Percentiles rank a stretch among this genome's conserved stretches.
These are phyloP conservation scores for Ctenomys sociabilis DNA, from an alignment of 2,113 vertebrate genomes.

Conservation along the genomic window DNA sequence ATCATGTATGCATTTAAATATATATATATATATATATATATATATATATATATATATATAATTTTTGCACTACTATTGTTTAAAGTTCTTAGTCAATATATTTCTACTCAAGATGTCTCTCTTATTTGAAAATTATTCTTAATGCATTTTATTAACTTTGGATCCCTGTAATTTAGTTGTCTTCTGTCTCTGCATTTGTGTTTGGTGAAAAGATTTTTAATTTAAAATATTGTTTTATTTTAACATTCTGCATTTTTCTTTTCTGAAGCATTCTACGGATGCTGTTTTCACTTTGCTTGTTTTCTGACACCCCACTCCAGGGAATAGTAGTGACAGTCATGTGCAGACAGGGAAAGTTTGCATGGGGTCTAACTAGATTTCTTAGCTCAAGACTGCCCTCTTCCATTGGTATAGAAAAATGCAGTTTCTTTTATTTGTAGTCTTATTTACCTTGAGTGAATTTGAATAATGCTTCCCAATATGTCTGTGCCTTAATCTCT, in stretches of 20 bases:
- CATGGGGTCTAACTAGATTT: neutral
- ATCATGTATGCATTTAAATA: neutral
- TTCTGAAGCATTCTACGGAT: neutral
- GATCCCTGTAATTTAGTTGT: neutral
- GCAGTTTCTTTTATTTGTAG: neutral
- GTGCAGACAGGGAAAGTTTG: neutral
- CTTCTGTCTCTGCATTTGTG: neutral
- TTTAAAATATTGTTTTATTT: neutral
- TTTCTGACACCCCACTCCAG: neutral
- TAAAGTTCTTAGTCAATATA: neutral
- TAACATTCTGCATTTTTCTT: neutral
- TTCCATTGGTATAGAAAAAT: neutral
- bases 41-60: neutral
- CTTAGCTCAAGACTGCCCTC: conserved; percentile 12
- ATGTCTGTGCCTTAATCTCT: neutral
- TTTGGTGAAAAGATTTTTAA: neutral
- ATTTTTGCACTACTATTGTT: neutral
- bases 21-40: neutral
- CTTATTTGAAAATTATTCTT: neutral
- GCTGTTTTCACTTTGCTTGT: neutral
- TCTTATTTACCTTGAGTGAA: neutral
- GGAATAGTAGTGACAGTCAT: neutral
- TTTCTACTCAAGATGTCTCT: neutral
- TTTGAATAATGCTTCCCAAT: neutral
- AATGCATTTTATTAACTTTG: neutral